Evolutionary conservation across 2,797 vertebrate genomes (phyloP), one percentile per base, ranked within the genome.

Genomic region (Rhinoraja longicauda): DNA sequence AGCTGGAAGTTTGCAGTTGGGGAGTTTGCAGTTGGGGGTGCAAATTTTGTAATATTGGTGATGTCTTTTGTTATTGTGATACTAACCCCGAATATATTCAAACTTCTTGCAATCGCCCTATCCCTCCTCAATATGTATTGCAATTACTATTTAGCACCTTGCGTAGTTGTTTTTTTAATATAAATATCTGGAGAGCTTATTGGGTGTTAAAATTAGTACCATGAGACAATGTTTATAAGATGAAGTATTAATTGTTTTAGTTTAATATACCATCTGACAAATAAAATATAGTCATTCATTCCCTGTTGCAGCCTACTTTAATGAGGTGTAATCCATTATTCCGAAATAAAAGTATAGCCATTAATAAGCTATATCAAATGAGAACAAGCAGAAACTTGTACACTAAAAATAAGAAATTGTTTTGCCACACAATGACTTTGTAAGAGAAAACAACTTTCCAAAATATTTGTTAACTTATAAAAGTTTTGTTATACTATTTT

Each of bases 401-500:
- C 17, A 77, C 64, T 88, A 32, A 88, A 88, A 64, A 64, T 82
- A 26, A 57, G 19, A 59, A 64, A 88, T 32, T 19, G n/a, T 7
- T 84, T 84, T 84, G 12, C 84, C n/a, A 19, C 17, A 64, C 32
- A 88, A 32, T 88, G 17, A 8, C 1, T 67, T 15, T 62, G 88
- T 88, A 29, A 32, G 62, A 32, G 36, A 67, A 88, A 32, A 9
- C 21, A 88, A 88, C 59, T 10, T 36, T 19, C 13, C 70, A 72
- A 72, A 72, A 67, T 67, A 67, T 67, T 67, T 67, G 19, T 72
- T 19, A 72, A 72, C 1, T 9, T 9, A 21, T 24, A 21, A 72
- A 24, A 72, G 17, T 70, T 72, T 67, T 88, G 64, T 64, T 67
- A 32, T 21, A 62, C 59, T 67, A 36, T 9, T 88, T 94, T 95